phyloP scores from a whole-genome alignment of 2,113 vertebrate species.

The Gavia stellata region DNA sequence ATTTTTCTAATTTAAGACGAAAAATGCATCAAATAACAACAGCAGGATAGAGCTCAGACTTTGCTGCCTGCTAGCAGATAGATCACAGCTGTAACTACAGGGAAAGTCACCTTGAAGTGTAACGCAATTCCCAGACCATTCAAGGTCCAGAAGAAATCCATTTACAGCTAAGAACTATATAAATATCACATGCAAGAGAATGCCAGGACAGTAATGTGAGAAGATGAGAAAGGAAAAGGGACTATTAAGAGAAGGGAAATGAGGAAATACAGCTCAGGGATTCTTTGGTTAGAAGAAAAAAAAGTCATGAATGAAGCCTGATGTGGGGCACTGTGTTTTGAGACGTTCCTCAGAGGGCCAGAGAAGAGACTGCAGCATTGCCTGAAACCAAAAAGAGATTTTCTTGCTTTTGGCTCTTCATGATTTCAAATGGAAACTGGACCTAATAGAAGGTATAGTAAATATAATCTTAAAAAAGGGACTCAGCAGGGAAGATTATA shows the following conservation, averaged over 20 bases:
- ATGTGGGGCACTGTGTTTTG: neutral
- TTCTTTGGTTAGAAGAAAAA: neutral
- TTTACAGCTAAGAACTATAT: slow-evolving; percentile 21
- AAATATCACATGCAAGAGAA: neutral
- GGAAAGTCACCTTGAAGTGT: slow-evolving; percentile 41
- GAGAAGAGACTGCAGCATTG: neutral
- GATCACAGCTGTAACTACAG: neutral
- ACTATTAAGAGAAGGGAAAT: neutral
- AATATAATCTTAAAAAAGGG: neutral
- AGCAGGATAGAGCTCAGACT: neutral
- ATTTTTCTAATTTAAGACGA: neutral
- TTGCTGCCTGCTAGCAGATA: neutral
- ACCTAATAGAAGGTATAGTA: neutral
- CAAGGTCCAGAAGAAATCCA: slow-evolving; percentile 28
- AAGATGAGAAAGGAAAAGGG: neutral
- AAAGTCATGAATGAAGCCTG: neutral
- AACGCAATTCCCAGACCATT: slow-evolving; percentile 17
- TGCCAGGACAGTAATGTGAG: neutral
- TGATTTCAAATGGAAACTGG: neutral
- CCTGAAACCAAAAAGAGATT: neutral
- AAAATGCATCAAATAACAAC: neutral
- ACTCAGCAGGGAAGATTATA: neutral
- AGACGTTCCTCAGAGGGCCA: neutral
- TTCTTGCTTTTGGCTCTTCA: neutral
- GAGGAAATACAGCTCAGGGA: neutral